Conservation (phyloP, 2,797 vertebrate genomes). For the Brachymystax lenok region DNA sequence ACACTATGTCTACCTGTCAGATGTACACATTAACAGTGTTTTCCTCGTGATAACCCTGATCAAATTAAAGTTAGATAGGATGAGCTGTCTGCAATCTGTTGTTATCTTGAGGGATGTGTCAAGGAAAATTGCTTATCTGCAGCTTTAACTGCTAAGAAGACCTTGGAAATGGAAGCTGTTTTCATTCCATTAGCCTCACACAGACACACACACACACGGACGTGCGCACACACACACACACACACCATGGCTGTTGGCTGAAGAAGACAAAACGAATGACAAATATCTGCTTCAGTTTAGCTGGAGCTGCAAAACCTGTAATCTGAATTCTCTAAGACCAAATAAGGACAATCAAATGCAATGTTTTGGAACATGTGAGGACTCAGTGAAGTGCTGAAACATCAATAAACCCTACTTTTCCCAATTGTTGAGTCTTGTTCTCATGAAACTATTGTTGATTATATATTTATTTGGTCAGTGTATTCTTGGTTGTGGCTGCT, state of each 20-base stretch:
- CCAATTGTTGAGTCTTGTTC: too few species aligned
- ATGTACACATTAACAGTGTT: background rate
- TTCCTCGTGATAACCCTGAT: background rate
- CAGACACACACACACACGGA: background rate
- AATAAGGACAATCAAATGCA: slow-evolving; percentile 14
- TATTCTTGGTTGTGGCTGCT: background rate
- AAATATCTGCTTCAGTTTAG: slow-evolving; percentile 29
- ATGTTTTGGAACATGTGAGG: background rate
- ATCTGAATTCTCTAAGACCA: slow-evolving; percentile 2
- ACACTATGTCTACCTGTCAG: background rate
- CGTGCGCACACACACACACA: slow-evolving; percentile 26
- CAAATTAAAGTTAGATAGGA: background rate
- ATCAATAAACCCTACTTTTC: background rate
- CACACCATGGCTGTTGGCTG: slow-evolving; percentile 14
- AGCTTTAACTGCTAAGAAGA: slow-evolving; percentile 26
- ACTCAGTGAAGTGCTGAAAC: background rate
- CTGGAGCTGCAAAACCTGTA: background rate
- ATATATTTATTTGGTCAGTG: background rate
- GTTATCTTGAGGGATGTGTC: background rate
- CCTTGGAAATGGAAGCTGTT: slow-evolving; percentile 42
- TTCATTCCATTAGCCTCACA: slow-evolving; percentile 25
- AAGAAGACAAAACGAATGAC: slow-evolving; percentile 44
- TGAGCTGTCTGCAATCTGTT: background rate
- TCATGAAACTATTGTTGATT: background rate
- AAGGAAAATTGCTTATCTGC: slow-evolving; percentile 18